phyloP scores from a whole-genome alignment of 2,888 invertebrate species.

The Nomada fucata region DNA sequence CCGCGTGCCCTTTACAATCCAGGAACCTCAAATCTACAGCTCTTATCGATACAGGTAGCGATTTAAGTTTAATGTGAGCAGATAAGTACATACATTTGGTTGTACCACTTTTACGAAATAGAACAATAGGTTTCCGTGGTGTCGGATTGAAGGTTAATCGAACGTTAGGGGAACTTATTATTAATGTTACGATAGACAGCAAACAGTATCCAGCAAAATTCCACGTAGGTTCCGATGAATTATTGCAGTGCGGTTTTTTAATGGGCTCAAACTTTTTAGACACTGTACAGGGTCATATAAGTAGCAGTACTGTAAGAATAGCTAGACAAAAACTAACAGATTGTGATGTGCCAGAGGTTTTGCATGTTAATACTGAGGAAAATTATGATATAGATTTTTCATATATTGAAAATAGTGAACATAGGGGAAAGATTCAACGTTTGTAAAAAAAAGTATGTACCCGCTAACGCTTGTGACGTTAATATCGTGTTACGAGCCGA shows the following conservation, averaged over 20 bases:
- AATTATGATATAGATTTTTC: conserved; percentile 28
- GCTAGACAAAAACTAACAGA: no score
- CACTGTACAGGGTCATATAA: background rate
- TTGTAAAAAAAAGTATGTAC: conserved; percentile 3
- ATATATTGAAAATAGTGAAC: conserved; percentile 27
- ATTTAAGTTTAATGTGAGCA: background rate
- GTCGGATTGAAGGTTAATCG: conserved; percentile 36
- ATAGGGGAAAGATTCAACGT: conserved; percentile 63
- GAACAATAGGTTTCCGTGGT: conserved; percentile 51
- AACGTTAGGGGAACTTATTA: conserved; percentile 19
- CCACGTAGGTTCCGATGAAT: conserved; percentile 45
- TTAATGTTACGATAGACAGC: conserved; percentile 32
- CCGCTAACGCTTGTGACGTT: conserved; percentile 61
- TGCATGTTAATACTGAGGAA: background rate
- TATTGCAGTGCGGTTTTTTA: conserved; percentile 36
- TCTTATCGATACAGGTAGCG: conserved; percentile 11
- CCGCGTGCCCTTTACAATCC: no score
- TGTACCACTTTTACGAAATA: conserved; percentile 15
- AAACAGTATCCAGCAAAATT: conserved; percentile 42
- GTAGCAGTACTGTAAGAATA: background rate
- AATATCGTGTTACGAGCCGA: no score
- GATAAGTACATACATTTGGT: conserved; percentile 20
- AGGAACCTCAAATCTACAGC: background rate
- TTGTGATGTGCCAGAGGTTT: conserved; percentile 39
- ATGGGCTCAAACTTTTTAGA: conserved; percentile 55